These are phyloP conservation scores for Manduca sexta DNA, from an alignment of 1,140 invertebrate genomes.

Conservation along the genomic window DNA sequence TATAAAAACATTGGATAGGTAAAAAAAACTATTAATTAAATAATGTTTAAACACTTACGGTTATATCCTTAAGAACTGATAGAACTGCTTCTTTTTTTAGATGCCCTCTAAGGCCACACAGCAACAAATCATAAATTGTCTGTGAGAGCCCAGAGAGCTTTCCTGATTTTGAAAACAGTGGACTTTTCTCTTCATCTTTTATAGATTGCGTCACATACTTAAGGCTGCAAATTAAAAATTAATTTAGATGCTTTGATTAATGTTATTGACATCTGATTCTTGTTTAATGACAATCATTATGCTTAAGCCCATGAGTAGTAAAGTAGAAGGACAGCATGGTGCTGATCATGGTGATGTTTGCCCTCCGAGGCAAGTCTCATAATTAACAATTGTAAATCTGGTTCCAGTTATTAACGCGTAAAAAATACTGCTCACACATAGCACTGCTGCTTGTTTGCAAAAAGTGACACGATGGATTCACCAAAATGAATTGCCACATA, in stretches of 20 bases:
- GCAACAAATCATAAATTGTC: slow-evolving; percentile 77
- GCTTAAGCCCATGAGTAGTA: too few relatives aligned
- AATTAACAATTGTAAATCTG: too few relatives aligned
- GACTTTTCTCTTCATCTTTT: slow-evolving; percentile 73
- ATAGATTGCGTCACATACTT: slow-evolving; percentile 69
- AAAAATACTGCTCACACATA: too few relatives aligned
- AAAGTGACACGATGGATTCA: too few relatives aligned
- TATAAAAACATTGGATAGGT: neutral
- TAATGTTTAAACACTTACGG: slow-evolving; percentile 71
- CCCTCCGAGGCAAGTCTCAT: too few relatives aligned
- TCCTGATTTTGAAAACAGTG: slow-evolving; percentile 71
- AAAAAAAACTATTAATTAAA: neutral
- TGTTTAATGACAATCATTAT: too few relatives aligned
- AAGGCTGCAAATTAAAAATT: slow-evolving; percentile 61
- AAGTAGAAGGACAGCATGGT: too few relatives aligned
- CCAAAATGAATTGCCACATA: too few relatives aligned
- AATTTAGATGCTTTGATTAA: neutral
- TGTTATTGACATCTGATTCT: too few relatives aligned
- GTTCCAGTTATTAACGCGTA: too few relatives aligned
- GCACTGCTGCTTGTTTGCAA: too few relatives aligned
- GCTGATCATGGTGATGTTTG: too few relatives aligned
- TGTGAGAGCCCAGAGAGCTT: slow-evolving; percentile 71
- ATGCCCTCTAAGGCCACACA: slow-evolving; percentile 79
- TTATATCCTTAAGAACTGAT: slow-evolving; percentile 78
- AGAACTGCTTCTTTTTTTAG: slow-evolving; percentile 83